Conservation (phyloP, 2,113 vertebrate species). For the Scatophagus argus region DNA sequence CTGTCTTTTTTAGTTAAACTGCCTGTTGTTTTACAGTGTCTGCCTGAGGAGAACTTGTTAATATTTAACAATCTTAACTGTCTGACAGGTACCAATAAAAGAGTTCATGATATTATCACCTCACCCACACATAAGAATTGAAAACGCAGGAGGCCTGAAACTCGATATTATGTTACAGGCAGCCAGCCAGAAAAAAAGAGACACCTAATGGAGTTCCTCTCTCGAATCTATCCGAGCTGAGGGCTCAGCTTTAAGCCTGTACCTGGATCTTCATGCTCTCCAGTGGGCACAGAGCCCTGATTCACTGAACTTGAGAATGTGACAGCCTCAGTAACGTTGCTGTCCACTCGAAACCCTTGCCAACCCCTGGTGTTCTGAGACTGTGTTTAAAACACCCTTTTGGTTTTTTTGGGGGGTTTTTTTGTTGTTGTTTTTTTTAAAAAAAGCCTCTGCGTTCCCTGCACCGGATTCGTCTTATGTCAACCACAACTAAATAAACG, state of each 20-base stretch:
- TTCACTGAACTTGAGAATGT: conserved; percentile 77
- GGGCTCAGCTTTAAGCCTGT: conserved; percentile 50
- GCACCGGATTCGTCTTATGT: conserved; percentile 70
- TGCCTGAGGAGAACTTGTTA: background rate
- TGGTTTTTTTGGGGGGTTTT: background rate
- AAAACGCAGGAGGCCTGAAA: conserved; percentile 55
- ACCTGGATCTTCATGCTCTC: conserved; percentile 55
- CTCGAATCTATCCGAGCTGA: conserved; percentile 46
- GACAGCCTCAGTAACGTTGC: conserved; percentile 63
- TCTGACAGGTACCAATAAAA: conserved; percentile 46
- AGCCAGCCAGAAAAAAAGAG: conserved; percentile 57
- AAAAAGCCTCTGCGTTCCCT: conserved; percentile 48
- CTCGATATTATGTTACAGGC: conserved; percentile 60
- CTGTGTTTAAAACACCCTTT: conserved; percentile 66
- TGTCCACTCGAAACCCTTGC: conserved; percentile 63
- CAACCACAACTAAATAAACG: conserved; percentile 65
- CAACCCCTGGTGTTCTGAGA: conserved; percentile 60
- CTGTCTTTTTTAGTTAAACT: conserved; percentile 21
- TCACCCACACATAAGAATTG: conserved; percentile 41
- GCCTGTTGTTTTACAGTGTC: conserved; percentile 1
- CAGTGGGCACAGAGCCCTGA: conserved; percentile 52
- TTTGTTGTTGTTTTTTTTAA: too few relatives aligned
- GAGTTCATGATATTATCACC: conserved; percentile 35
- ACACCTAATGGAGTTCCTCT: conserved; percentile 56
- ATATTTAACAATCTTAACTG: conserved; percentile 30